phyloP scores from a whole-genome alignment of 2,797 vertebrate species.

The Hoplostethus mediterraneus region DNA sequence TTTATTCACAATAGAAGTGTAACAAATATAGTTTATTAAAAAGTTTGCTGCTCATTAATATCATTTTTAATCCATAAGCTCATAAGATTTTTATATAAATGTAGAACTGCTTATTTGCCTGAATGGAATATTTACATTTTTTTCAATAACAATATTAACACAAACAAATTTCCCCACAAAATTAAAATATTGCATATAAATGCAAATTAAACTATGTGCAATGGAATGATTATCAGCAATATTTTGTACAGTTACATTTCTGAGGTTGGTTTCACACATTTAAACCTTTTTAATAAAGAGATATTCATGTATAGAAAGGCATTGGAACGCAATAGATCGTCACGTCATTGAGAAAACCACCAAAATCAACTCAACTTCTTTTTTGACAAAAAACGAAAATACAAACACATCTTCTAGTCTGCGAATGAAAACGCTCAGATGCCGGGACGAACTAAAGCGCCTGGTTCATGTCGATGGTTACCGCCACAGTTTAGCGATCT shows the following conservation, averaged over 20 bases:
- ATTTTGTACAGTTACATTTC: conserved; percentile 80
- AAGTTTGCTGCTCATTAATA: conserved; percentile 96
- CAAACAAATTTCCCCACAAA: conserved; percentile 77
- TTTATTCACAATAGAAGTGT: conserved; percentile 99
- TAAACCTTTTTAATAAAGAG: conserved; percentile 56
- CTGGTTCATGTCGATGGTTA: conserved; percentile 14
- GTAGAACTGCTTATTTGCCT: conserved; percentile 81
- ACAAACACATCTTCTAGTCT: conserved; percentile 30
- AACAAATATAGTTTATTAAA: conserved; percentile 99
- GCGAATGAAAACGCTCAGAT: conserved; percentile 34
- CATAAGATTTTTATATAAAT: conserved; percentile 93
- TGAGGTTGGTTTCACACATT: conserved; percentile 74
- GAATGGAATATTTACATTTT: conserved; percentile 90
- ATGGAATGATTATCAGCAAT: conserved; percentile 88
- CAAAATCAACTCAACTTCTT: conserved; percentile 37
- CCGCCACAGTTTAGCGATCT: no score
- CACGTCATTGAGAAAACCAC: conserved; percentile 67
- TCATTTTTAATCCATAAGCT: conserved; percentile 88
- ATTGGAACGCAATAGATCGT: conserved; percentile 62
- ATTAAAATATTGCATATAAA: conserved; percentile 79
- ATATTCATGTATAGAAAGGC: conserved; percentile 68
- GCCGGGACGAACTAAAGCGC: conserved; percentile 15
- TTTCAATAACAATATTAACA: conserved; percentile 73
- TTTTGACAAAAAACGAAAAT: conserved; percentile 14
- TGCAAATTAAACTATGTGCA: conserved; percentile 82